These are phyloP conservation scores for Myioborus melanocephalus DNA, from an alignment of 2,797 vertebrate species.

Conservation along the genomic window DNA sequence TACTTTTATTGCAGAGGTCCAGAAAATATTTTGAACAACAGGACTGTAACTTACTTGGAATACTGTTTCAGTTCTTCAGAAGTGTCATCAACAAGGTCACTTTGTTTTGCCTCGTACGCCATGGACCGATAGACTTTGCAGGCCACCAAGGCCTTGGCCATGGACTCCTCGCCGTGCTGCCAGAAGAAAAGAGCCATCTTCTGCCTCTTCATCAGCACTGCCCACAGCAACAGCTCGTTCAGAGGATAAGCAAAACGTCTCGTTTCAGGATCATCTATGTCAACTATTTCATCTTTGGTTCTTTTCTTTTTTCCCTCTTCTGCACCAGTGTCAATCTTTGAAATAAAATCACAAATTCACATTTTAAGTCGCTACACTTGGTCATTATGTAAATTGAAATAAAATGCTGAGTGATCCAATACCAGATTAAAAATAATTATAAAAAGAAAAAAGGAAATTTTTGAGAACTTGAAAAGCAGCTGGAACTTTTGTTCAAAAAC, in stretches of 20 bases:
- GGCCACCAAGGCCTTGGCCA: slow-evolving; percentile 97
- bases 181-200: slow-evolving; percentile 98
- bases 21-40: background rate
- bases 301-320: slow-evolving; percentile 93
- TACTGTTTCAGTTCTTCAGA: slow-evolving; percentile 96
- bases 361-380: background rate
- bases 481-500: background rate
- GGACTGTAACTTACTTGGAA: slow-evolving; percentile 82
- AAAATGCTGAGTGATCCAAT: background rate
- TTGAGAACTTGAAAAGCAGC: background rate
- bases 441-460: background rate
- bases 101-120: slow-evolving; percentile 97
- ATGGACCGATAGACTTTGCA: slow-evolving; percentile 96
- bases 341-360: background rate
- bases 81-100: slow-evolving; percentile 96
- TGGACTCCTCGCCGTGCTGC: slow-evolving; percentile 98
- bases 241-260: slow-evolving; percentile 95
- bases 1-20: background rate
- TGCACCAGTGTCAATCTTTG: slow-evolving; percentile 82
- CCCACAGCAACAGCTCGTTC: slow-evolving; percentile 96
- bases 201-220: slow-evolving; percentile 97
- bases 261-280: slow-evolving; percentile 97
- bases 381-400: background rate
- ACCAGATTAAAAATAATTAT: background rate
- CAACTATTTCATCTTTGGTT: slow-evolving; percentile 96